Evolutionary conservation across 30 jellyfish, hydroid and myxozoan genomes (phyloP), one percentile per base, ranked within the genome.

Genomic region (Chrysaora quinquecirrha): DNA sequence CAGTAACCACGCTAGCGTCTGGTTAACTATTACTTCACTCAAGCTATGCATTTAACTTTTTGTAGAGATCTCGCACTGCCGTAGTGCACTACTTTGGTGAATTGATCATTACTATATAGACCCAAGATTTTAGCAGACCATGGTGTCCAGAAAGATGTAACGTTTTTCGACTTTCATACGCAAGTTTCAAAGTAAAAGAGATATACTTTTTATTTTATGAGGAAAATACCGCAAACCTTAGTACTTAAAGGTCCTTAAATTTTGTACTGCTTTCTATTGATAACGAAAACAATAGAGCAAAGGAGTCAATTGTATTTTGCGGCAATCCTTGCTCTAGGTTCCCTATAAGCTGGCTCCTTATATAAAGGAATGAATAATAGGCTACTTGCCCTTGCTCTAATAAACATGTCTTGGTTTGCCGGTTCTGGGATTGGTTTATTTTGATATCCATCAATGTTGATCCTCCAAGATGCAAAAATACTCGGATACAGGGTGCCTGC

Each of bases 401-500:
- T 31, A 32, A 27, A 67, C 79, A 67, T 67, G 60, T 67, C 79
- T 47, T 32, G 30, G 60, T 67, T 67, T 1, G 54, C 79, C 24
- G 79, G 79, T 19, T 67, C 79, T 19, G 79, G 79, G 18, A 67
- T 34, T 67, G 63, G 58, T 3, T 38, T 67, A 3, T 31, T 4
- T 31, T 67, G 58, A 32, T 67, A 67, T 0, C 79, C 79, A 67
- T 67, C 79, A 33, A 67, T 33, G 7, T 27, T 67, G 60, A 67
- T 23, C 60, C 35, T 29, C 48, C 48, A 67, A 10, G 54, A 47
- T 23, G 79, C 79, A 34, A 3, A 67, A 32, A 67, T 32, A 67
- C 79, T 67, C 35, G 79, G 79, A 0, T 67, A 67, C 79, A 67
- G 35, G 24, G 56, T 67, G 32, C 79, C 79, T 23, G 64, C 32